phyloP scores from a whole-genome alignment of 1,140 invertebrate species.

The Apis florea region DNA sequence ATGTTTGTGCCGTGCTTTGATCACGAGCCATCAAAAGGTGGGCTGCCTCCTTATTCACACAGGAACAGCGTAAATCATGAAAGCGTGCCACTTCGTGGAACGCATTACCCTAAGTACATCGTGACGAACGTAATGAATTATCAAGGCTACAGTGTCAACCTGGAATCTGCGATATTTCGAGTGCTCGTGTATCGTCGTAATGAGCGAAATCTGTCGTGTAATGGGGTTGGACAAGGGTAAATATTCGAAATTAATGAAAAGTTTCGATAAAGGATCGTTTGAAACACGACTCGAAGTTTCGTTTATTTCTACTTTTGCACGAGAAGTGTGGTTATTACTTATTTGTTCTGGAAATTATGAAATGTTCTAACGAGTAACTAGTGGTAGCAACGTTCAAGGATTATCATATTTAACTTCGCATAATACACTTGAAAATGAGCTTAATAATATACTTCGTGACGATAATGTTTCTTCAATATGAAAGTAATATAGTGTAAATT shows the following conservation, averaged over 20 bases:
- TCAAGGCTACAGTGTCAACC: constrained; percentile 18
- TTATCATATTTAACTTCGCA: too few species aligned
- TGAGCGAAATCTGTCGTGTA: background rate
- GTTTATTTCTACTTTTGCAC: too few species aligned
- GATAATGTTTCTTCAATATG: too few species aligned
- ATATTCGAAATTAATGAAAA: background rate
- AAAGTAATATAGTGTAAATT: too few species aligned
- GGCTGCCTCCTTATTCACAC: constrained; percentile 21
- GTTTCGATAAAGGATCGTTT: too few species aligned
- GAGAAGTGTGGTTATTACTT: too few species aligned
- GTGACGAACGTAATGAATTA: constrained; percentile 35
- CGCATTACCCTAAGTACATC: constrained; percentile 34
- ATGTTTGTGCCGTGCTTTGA: constrained; percentile 42
- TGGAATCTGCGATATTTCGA: background rate
- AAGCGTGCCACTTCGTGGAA: constrained; percentile 28
- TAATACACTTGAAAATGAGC: too few species aligned
- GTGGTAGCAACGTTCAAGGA: too few species aligned
- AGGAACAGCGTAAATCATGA: constrained; percentile 41
- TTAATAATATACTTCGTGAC: too few species aligned
- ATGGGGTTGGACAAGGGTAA: background rate
- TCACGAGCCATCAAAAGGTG: constrained; percentile 23
- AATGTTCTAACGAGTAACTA: too few species aligned
- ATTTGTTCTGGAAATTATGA: too few species aligned
- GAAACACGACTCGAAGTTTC: too few species aligned
- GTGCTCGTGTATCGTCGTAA: background rate